These are phyloP conservation scores for Oscheius sp. DNA, from an alignment of 2,888 invertebrate species.

Conservation along the genomic window DNA sequence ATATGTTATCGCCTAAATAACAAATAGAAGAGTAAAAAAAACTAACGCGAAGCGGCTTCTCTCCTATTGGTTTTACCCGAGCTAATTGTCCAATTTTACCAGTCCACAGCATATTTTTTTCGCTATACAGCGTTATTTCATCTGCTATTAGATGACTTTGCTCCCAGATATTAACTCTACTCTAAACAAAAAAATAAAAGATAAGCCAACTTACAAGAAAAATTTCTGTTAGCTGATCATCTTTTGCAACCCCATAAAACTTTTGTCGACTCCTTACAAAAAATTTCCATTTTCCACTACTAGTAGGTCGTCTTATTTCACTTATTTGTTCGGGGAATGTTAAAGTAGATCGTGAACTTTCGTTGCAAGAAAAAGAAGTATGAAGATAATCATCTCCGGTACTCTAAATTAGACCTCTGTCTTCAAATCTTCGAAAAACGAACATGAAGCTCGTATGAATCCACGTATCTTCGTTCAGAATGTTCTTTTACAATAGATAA, in stretches of 20 bases:
- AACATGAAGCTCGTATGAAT: not conserved
- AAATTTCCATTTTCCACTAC: not conserved
- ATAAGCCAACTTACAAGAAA: not conserved
- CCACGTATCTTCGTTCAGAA: slow-evolving; percentile 29
- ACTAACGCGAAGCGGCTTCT: not conserved
- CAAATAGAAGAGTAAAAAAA: not conserved
- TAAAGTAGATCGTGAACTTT: not conserved
- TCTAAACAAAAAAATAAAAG: not conserved
- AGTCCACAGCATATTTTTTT: slow-evolving; percentile 29
- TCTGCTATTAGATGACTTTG: not conserved
- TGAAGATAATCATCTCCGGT: not conserved
- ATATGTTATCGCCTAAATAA: slow-evolving; percentile 25
- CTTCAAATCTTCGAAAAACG: not conserved
- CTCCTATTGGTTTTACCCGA: not conserved
- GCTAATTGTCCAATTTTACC: slow-evolving; percentile 8
- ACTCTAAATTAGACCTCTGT: not conserved
- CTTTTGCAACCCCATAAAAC: not conserved
- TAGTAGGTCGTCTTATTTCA: slow-evolving; percentile 1
- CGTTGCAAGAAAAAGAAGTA: not conserved
- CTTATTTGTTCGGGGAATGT: not conserved
- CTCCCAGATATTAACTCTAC: slow-evolving; percentile 4
- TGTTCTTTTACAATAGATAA: slow-evolving; percentile 24
- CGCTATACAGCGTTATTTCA: slow-evolving; percentile 17
- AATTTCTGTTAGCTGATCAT: not conserved
- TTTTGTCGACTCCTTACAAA: not conserved